Conservation (phyloP, 2,888 invertebrate species). For the Temnothorax rugatulus region DNA sequence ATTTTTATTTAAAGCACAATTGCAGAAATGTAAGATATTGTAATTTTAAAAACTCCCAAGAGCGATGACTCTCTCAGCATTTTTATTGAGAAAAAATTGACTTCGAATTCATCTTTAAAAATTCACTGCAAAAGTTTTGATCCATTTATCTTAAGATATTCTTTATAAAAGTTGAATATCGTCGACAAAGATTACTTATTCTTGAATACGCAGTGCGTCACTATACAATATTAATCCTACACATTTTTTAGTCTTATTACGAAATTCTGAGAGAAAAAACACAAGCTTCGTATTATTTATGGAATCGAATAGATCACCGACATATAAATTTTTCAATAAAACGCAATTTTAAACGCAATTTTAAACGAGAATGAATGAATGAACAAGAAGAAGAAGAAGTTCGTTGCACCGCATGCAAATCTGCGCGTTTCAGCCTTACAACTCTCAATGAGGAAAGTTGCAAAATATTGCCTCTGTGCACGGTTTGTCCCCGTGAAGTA, state of each 20-base stretch:
- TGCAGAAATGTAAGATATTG: background rate
- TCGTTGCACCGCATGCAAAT: slow-evolving; percentile 33
- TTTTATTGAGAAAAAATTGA: slow-evolving; percentile 6
- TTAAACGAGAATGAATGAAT: background rate
- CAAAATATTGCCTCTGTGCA: slow-evolving; percentile 45
- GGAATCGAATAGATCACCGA: background rate
- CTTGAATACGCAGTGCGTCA: too few relatives aligned
- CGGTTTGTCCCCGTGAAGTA: background rate
- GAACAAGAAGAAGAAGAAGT: slow-evolving; percentile 27
- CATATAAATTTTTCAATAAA: slow-evolving; percentile 40
- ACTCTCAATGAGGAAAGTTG: slow-evolving; percentile 49
- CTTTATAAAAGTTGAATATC: background rate
- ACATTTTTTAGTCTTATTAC: background rate
- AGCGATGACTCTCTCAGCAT: background rate
- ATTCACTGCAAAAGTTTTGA: background rate
- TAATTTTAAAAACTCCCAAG: background rate
- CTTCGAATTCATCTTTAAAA: background rate
- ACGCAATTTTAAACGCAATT: background rate
- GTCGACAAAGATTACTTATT: background rate
- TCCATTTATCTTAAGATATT: background rate
- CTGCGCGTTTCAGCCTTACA: slow-evolving; percentile 32
- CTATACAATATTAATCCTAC: background rate
- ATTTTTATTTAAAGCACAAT: background rate
- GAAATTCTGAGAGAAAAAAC: background rate
- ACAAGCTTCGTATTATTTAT: background rate